These are phyloP conservation scores for Drosophila lutescens DNA, from an alignment of 2,888 invertebrate species.

Conservation along the genomic window DNA sequence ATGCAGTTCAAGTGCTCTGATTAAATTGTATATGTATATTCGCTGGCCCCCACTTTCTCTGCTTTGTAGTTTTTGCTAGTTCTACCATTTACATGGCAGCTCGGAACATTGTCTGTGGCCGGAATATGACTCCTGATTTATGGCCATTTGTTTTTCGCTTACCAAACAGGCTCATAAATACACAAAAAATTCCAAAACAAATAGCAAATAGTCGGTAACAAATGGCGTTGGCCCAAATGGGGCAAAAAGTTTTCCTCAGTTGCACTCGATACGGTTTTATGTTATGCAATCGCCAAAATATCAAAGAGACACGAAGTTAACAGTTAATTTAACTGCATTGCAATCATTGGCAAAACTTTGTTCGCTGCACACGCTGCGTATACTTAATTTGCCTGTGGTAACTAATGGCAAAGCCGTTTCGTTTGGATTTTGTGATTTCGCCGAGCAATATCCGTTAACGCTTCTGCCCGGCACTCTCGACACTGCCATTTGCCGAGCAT, in stretches of 20 bases:
- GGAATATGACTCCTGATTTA: conserved; percentile 62
- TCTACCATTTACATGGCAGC: conserved; percentile 3
- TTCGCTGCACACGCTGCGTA: conserved; percentile 50
- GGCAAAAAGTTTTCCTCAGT: conserved; percentile 6
- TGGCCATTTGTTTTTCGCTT: conserved; percentile 59
- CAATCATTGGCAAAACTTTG: conserved; percentile 16
- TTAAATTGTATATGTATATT: conserved; percentile 44
- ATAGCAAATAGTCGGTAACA: conserved; percentile 19
- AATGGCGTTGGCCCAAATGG: conserved; percentile 18
- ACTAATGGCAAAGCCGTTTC: conserved; percentile 39
- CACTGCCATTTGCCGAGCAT: too few species aligned
- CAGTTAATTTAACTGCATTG: conserved; percentile 9
- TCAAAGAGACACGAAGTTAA: conserved; percentile 22
- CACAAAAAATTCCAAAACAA: conserved; percentile 35
- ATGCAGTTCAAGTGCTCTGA: conserved; percentile 55
- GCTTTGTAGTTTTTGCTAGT: conserved; percentile 9
- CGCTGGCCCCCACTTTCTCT: conserved; percentile 11
- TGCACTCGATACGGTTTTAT: conserved; percentile 19
- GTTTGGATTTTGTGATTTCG: conserved; percentile 26
- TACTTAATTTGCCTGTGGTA: conserved; percentile 45
- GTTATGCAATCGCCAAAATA: conserved; percentile 29
- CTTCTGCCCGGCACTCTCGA: too few species aligned
- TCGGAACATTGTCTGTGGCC: conserved; percentile 37
- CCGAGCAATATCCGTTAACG: conserved; percentile 64
- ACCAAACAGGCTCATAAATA: conserved; percentile 68